Conservation (phyloP, 2,797 vertebrate species). For the Silurus aristotelis region DNA sequence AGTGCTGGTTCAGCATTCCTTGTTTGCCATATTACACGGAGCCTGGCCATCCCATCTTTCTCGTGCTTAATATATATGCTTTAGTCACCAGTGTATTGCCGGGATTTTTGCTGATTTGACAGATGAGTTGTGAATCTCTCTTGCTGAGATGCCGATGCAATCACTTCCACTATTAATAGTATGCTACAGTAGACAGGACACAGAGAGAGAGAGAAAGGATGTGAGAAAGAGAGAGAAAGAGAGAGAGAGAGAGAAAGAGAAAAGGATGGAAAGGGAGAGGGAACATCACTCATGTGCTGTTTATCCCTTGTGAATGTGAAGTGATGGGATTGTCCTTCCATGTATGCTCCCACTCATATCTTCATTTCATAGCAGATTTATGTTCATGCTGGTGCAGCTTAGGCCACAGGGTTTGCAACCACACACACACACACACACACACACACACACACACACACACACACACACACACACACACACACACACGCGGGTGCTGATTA, state of each 20-base stretch:
- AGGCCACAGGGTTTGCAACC: neutral
- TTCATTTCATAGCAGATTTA: slow-evolving; percentile 25
- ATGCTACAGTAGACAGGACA: slow-evolving; percentile 14
- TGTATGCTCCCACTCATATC: slow-evolving; percentile 21
- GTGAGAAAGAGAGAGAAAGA: neutral
- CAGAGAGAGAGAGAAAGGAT: neutral
- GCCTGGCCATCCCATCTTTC: neutral
- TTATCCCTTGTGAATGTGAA: slow-evolving; percentile 36
- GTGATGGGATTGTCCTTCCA: slow-evolving; percentile 25
- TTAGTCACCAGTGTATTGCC: neutral
- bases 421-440: too few relatives aligned
- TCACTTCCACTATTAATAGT: slow-evolving; percentile 10
- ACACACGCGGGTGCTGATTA: too few relatives aligned
- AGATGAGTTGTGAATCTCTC: slow-evolving; percentile 12
- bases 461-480: neutral
- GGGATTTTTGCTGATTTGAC: slow-evolving; percentile 30
- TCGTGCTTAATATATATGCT: neutral
- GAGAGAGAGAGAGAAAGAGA: slow-evolving; percentile 1
- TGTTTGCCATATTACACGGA: neutral
- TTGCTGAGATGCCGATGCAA: neutral
- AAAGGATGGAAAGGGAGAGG: neutral
- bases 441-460: too few relatives aligned
- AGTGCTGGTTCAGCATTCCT: slow-evolving; percentile 4
- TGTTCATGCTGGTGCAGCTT: neutral
- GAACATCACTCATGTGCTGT: slow-evolving; percentile 8